phyloP scores from a whole-genome alignment of 2,113 vertebrate species.

The Chlorodrepanis virens region DNA sequence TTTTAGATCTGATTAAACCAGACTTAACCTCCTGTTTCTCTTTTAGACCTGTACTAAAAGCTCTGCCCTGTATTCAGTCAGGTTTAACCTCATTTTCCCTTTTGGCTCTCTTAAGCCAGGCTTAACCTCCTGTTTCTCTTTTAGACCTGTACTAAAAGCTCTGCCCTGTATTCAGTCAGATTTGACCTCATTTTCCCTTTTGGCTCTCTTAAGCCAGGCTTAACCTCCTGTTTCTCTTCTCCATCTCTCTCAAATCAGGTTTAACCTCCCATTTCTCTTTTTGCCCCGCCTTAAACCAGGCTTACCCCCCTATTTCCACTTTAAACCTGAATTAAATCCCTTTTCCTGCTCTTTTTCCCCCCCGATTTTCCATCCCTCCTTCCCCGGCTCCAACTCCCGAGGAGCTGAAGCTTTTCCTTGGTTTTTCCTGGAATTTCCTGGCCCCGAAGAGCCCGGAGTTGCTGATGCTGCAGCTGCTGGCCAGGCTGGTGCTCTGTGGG shows the following conservation, averaged over 20 bases:
- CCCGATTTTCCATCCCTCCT: not conserved
- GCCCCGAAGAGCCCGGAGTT: not conserved
- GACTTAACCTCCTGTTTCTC: not conserved
- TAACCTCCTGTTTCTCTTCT: not conserved
- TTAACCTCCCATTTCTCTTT: not conserved
- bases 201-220: too few species aligned
- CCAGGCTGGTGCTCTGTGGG: conserved; percentile 81
- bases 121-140: too few species aligned
- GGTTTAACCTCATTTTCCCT: not conserved
- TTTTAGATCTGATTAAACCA: not conserved
- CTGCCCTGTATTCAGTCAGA: too few species aligned
- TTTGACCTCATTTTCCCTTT: too few species aligned
- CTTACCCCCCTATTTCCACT: too few species aligned
- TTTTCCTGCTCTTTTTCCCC: not conserved
- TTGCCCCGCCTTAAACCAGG: not conserved
- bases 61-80: too few species aligned
- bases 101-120: too few species aligned
- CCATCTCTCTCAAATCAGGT: not conserved
- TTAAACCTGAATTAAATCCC: not conserved
- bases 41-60: too few species aligned
- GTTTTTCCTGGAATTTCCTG: not conserved
- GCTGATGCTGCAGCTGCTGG: not conserved
- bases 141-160: too few species aligned
- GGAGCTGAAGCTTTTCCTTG: not conserved
- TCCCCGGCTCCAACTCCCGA: too few species aligned